Evolutionary conservation across 2,888 invertebrate species (phyloP).

Genomic region (Heterodera filipjevi): DNA sequence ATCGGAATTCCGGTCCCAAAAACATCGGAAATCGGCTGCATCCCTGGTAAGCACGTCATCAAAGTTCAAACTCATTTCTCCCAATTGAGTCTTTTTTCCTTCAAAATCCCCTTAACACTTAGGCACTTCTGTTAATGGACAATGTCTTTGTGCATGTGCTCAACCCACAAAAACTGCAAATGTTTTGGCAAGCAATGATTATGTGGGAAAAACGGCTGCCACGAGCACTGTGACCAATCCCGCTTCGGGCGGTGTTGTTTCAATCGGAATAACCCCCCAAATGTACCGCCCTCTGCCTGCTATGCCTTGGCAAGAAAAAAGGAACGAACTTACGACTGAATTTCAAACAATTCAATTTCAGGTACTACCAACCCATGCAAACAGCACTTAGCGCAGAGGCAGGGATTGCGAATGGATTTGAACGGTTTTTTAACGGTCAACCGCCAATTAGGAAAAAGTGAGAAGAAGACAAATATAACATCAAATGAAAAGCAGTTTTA

Average conservation of each 20-base stretch:
- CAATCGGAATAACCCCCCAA: not conserved
- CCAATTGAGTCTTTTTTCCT: too few relatives aligned
- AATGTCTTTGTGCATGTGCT: constrained; percentile 59
- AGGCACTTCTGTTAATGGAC: constrained; percentile 47
- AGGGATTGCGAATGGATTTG: constrained; percentile 48
- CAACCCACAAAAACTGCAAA: constrained; percentile 18
- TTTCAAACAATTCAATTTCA: too few relatives aligned
- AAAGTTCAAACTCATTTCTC: not conserved
- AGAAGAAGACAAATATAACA: not conserved
- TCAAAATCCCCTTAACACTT: not conserved
- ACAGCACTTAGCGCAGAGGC: constrained; percentile 38
- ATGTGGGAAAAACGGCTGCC: not conserved
- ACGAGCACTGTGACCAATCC: not conserved
- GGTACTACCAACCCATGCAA: constrained; percentile 31
- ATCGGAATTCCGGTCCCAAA: too few relatives aligned
- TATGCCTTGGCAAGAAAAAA: constrained; percentile 15
- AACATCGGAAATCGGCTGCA: too few relatives aligned
- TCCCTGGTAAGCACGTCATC: too few relatives aligned
- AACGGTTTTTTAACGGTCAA: constrained; percentile 46
- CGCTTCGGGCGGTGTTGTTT: not conserved
- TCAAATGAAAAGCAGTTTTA: not conserved
- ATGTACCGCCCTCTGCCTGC: not conserved
- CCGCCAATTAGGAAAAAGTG: constrained; percentile 35
- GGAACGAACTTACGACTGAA: not conserved
- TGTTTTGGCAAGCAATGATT: constrained; percentile 17